Evolutionary conservation across 2,797 vertebrate genomes (phyloP).

Genomic region (Ispidina lecontei): DNA sequence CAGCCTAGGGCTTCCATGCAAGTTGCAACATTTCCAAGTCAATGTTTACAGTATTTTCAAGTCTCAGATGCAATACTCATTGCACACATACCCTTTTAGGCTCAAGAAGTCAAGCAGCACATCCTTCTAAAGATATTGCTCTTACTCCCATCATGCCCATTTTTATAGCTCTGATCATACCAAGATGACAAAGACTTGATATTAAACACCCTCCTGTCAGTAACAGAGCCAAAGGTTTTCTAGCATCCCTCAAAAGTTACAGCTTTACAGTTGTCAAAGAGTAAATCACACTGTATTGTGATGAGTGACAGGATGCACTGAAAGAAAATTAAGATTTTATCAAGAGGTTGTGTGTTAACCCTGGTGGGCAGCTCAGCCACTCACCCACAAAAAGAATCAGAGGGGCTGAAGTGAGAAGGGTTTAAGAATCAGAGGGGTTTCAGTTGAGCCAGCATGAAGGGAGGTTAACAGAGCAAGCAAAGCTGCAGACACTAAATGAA

Average conservation of each 20-base stretch:
- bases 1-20: slow-evolving; percentile 22
- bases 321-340: neutral
- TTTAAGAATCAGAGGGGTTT: neutral
- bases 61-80: neutral
- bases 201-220: neutral
- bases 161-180: neutral
- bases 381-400: neutral
- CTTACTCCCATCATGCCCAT: neutral
- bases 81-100: neutral
- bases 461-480: neutral
- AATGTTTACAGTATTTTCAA: slow-evolving; percentile 2
- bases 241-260: neutral
- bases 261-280: neutral
- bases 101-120: neutral
- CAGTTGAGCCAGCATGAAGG: neutral
- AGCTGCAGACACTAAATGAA: neutral
- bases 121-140: neutral
- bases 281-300: neutral
- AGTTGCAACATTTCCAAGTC: slow-evolving; percentile 24
- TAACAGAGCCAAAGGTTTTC: neutral
- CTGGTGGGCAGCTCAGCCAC: neutral
- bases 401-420: neutral
- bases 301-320: neutral
- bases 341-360: neutral
- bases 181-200: neutral